A percentile compares a stretch with the other conserved stretches of the same genome.
Evolutionary conservation across 30 jellyfish, hydroid and myxozoan genomes (phyloP).

Genomic region (Sanderia malayensis): DNA sequence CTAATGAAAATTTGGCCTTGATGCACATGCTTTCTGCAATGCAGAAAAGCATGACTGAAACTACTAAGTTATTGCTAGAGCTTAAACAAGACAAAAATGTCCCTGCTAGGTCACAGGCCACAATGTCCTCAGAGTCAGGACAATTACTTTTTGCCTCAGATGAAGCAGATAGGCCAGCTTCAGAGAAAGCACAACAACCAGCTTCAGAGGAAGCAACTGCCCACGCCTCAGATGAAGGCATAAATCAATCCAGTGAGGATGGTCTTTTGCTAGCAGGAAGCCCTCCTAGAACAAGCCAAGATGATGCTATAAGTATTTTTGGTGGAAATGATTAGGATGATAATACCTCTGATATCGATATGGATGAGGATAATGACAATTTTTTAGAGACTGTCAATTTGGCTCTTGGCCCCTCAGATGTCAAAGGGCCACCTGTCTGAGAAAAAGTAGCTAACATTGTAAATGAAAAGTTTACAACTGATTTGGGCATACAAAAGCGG

Average conservation of each 20-base stretch:
- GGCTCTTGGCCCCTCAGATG: constrained; percentile 24
- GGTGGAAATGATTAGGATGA: background rate
- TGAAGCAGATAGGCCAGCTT: constrained; percentile 1
- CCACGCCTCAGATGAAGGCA: constrained; percentile 2
- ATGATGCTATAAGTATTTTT: background rate
- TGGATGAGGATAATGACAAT: background rate
- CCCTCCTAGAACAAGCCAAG: constrained; percentile 1
- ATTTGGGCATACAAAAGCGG: constrained; percentile 22
- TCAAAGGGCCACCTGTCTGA: constrained; percentile 37
- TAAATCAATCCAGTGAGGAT: background rate
- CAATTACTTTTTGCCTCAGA: background rate
- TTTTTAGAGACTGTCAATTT: background rate
- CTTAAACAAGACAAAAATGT: background rate
- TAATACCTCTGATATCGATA: background rate
- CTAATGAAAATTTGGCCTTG: background rate
- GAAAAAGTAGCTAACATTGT: constrained; percentile 40
- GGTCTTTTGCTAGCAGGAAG: background rate
- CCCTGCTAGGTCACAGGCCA: constrained; percentile 6
- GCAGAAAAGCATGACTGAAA: no score
- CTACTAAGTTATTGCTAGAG: background rate
- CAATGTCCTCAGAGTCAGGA: constrained; percentile 5
- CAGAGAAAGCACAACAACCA: constrained; percentile 4
- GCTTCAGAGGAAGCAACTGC: constrained; percentile 6
- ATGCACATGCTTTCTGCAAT: constrained; percentile 1
- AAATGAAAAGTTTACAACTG: constrained; percentile 36